Conservation (phyloP, 2,113 vertebrate genomes). For the Chaetodon trifascialis region DNA sequence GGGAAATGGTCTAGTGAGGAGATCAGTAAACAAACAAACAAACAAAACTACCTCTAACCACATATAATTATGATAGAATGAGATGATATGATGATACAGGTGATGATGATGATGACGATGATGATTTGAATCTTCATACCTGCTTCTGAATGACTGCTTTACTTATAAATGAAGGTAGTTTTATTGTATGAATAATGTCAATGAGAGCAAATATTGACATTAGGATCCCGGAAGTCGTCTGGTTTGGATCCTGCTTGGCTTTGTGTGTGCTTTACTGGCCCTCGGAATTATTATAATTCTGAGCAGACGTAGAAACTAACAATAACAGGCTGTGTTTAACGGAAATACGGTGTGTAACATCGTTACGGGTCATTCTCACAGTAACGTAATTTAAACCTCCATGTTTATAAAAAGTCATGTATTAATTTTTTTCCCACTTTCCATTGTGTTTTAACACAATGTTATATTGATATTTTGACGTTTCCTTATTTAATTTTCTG, state of each 20-base stretch:
- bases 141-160: accelerated
- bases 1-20: no score
- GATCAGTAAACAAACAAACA: no score
- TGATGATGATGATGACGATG: not conserved
- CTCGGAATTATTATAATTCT: not conserved
- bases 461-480: no score
- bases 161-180: not conserved
- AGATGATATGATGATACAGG: not conserved
- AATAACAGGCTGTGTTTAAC: not conserved
- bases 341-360: not conserved
- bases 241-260: slow-evolving; percentile 68
- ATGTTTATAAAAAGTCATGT: not conserved
- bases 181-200: not conserved
- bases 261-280: slow-evolving; percentile 17
- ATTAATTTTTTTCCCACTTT: no score
- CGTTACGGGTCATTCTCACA: not conserved
- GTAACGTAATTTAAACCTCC: not conserved
- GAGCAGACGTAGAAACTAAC: not conserved
- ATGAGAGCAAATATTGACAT: slow-evolving; percentile 53
- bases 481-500: not conserved
- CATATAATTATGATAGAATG: not conserved
- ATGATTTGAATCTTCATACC: not conserved
- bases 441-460: no score
- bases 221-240: slow-evolving; percentile 74
- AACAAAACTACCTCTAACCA: not conserved